Evolutionary conservation across 2,113 vertebrate genomes (phyloP).

Genomic region (Lepisosteus osseus): DNA sequence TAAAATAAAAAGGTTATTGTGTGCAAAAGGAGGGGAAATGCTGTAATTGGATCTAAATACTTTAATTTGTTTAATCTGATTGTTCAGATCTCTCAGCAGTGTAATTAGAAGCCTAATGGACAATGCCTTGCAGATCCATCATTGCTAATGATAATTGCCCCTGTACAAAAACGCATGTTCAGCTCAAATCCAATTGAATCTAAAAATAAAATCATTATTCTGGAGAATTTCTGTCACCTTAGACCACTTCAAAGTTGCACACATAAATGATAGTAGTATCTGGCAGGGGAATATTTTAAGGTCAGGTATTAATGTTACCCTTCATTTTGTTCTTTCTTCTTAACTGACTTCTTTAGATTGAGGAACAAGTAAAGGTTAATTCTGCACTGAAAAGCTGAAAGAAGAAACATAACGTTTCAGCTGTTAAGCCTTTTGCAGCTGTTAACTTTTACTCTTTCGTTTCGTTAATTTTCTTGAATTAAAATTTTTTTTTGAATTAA

Average conservation of each 20-base stretch:
- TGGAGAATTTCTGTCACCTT: slow-evolving; percentile 5
- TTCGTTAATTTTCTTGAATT: background rate
- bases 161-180: slow-evolving; percentile 42
- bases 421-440: too few species aligned
- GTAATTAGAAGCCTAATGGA: slow-evolving; percentile 67
- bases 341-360: too few species aligned
- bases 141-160: slow-evolving; percentile 68
- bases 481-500: background rate
- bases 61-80: slow-evolving; percentile 65
- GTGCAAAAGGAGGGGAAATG: slow-evolving; percentile 24
- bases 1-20: slow-evolving; percentile 45
- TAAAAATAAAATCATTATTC: slow-evolving; percentile 47
- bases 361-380: too few species aligned
- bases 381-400: too few species aligned
- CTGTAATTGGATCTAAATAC: slow-evolving; percentile 58
- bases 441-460: background rate
- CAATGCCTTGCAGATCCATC: slow-evolving; percentile 59
- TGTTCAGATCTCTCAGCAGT: slow-evolving; percentile 58
- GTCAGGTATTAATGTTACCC: too few species aligned
- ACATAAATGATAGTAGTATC: too few species aligned
- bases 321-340: too few species aligned
- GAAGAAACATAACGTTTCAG: too few species aligned
- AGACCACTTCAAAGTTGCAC: too few species aligned
- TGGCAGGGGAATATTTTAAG: too few species aligned
- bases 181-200: slow-evolving; percentile 35